Evolutionary conservation across 2,113 vertebrate species (phyloP).

Genomic region (Mixornis gularis): DNA sequence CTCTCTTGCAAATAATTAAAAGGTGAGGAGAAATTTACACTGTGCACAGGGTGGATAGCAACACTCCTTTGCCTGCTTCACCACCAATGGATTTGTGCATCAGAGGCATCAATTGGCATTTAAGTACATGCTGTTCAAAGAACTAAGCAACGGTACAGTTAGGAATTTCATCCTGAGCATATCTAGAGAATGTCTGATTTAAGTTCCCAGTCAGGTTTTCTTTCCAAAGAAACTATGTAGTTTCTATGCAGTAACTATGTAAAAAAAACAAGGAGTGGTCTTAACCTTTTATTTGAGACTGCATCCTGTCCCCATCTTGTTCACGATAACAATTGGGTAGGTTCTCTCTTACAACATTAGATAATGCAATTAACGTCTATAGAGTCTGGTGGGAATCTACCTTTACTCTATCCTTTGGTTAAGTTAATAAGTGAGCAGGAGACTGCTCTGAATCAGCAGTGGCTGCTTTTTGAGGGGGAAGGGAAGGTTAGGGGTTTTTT

Average conservation of each 20-base stretch:
- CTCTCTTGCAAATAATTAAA: neutral
- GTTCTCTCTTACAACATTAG: neutral
- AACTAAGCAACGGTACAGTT: accelerated
- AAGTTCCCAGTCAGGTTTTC: neutral
- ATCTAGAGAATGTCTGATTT: neutral
- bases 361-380: neutral
- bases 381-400: neutral
- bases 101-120: neutral
- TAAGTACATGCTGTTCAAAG: neutral
- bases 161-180: neutral
- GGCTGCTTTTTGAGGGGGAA: neutral
- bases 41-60: accelerated
- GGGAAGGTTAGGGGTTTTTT: neutral
- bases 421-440: neutral
- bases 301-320: neutral
- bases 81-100: neutral
- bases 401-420: neutral
- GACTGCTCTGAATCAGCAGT: neutral
- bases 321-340: neutral
- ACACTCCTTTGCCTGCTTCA: neutral
- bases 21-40: neutral
- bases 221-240: neutral
- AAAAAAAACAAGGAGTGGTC: neutral
- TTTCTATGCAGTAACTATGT: neutral
- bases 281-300: neutral